Percentiles rank a stretch among this genome's conserved stretches.
Conservation (phyloP, 35 echinoderm and acorn worm species). For the Heliocidaris erythrogramma region DNA sequence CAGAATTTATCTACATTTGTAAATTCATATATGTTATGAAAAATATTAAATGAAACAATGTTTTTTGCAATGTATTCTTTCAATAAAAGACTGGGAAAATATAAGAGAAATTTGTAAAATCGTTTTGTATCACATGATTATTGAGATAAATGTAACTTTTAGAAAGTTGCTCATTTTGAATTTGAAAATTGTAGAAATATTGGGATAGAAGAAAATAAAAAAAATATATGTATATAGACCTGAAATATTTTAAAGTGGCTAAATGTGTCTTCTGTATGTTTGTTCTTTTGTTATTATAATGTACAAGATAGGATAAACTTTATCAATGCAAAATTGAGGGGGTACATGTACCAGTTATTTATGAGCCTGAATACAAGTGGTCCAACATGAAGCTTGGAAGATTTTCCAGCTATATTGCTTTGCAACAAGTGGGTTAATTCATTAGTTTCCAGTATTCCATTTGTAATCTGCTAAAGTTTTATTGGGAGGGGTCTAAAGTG, state of each 20-base stretch:
- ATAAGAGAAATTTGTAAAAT: not conserved
- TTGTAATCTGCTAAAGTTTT: no score
- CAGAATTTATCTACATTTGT: not conserved
- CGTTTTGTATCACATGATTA: not conserved
- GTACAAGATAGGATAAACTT: no score
- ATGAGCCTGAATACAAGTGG: no score
- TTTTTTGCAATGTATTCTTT: constrained; percentile 7
- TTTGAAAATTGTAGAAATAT: not conserved
- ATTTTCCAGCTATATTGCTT: no score
- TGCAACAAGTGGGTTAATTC: no score
- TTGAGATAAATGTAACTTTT: not conserved
- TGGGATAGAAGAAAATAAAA: not conserved
- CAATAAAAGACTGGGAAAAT: not conserved
- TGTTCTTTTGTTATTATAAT: no score
- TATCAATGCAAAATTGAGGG: no score
- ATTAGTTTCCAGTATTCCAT: no score
- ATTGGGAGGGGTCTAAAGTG: no score
- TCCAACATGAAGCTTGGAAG: no score
- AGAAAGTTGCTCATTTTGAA: constrained; percentile 31
- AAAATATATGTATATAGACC: not conserved
- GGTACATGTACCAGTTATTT: no score
- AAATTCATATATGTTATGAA: not conserved
- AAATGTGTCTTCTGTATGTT: no score
- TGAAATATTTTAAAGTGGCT: not conserved
- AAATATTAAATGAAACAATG: not conserved